Base-by-base conservation (phyloP, 1,140 invertebrate species). In the Trichonephila clavata region DNA sequence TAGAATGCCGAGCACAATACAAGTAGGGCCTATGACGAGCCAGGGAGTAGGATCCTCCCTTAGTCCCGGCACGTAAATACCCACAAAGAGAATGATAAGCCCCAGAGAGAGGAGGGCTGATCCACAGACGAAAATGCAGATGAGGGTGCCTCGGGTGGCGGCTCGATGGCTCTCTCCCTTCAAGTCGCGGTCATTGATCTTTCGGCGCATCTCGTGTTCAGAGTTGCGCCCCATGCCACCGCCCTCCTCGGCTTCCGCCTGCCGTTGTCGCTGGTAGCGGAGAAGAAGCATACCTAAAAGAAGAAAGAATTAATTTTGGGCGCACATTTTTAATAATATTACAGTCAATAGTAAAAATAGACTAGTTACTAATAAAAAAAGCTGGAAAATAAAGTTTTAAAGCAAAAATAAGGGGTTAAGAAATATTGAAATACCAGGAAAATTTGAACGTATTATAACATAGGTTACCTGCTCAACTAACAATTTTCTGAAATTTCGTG, bases 21-120 rank as follows among this genome's bases (percentile, higher is more conserved):
- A 94, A 3, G 94, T 94, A 20, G 94, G 94, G 2, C 94, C 94
- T n/a, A 86, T 92, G 32, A 94, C 94, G 24, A 94, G 83, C 94
- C 94, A 94, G 18, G 94, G 94, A 39, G 90, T 92, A 20, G 94
- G 94, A 43, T 94, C 88, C 5, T 93, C 65, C 27, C 57, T 24
- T 8, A 59, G 83, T 7, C 57, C 68, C 14, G 93, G 93, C 14
- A 89, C 86, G 24, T 86, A 65, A 14, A 94, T 68, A 1, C 94
- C 94, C 13, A 86, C 84, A 61, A 65, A 92, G 10, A 94, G 43
- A 2, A 94, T 32, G 24, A 43, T 20, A 1, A 94, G 13, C 4
- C 94, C 94, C 0, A 94, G 61, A 3, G 86, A 84, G 21, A 94
- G 89, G 0, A 94, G 71, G 8, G 91, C 27, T 5, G 94, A 60